A percentile compares a stretch with the other conserved stretches of the same genome.
phyloP scores from a whole-genome alignment of 1,140 invertebrate genomes.

The Polyergus mexicanus region DNA sequence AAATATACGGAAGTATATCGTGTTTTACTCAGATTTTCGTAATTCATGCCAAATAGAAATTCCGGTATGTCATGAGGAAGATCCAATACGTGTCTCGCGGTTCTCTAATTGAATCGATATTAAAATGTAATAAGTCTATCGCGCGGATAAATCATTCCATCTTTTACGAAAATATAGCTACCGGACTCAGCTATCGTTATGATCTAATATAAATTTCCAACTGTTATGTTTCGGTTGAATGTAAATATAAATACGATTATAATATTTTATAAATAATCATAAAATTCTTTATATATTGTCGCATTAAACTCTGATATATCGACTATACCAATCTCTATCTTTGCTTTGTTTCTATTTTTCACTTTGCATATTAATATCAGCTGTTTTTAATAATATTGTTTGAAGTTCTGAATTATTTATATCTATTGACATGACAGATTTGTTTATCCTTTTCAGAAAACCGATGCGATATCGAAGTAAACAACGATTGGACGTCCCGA shows the following conservation, averaged over 20 bases:
- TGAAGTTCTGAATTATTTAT: background rate
- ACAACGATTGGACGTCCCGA: conserved; percentile 53
- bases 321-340: too few species aligned
- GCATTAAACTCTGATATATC: too few species aligned
- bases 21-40: conserved; percentile 40
- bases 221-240: background rate
- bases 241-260: too few species aligned
- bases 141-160: background rate
- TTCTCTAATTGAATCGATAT: conserved; percentile 55
- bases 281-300: too few species aligned
- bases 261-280: too few species aligned
- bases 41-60: conserved; percentile 68
- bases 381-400: background rate
- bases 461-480: conserved; percentile 66
- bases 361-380: background rate
- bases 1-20: background rate
- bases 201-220: background rate
- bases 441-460: conserved; percentile 62
- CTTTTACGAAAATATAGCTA: background rate
- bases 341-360: background rate
- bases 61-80: conserved; percentile 68
- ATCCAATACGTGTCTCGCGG: conserved; percentile 63
- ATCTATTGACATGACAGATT: background rate
- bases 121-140: conserved; percentile 6
- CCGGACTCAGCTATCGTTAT: background rate